Percentiles rank a stretch among this genome's conserved stretches.
Conservation (phyloP, 2,113 vertebrate genomes). For the Neotragus pygmaeus region DNA sequence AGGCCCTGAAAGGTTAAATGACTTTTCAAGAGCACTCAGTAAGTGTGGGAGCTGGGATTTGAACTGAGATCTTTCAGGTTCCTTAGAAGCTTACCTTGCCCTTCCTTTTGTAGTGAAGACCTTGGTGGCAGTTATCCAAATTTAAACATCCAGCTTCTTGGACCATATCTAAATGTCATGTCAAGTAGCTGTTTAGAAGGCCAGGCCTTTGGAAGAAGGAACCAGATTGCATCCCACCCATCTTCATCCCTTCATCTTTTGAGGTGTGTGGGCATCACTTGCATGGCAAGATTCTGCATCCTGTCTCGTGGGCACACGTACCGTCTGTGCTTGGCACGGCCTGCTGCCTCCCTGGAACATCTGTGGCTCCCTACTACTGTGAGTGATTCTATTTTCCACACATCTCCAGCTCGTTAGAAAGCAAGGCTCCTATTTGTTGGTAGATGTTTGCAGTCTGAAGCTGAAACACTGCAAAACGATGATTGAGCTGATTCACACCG, state of each 20-base stretch:
- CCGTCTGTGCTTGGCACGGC: constrained; percentile 49
- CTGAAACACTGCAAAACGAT: constrained; percentile 62
- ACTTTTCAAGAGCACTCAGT: background rate
- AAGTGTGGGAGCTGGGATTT: background rate
- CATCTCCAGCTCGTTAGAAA: constrained; percentile 66
- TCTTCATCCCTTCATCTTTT: background rate
- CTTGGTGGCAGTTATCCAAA: background rate
- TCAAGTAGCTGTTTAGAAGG: background rate
- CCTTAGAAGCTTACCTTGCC: background rate
- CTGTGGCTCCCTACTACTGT: constrained; percentile 59
- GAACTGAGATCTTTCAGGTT: background rate
- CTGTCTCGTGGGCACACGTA: background rate
- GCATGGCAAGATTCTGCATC: background rate
- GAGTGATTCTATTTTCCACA: constrained; percentile 71
- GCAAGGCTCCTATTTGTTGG: constrained; percentile 70
- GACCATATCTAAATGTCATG: background rate
- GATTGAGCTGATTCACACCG: constrained; percentile 60
- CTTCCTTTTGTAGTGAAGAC: background rate
- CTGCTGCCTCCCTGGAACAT: constrained; percentile 54
- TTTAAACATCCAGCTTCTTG: background rate
- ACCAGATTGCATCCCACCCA: background rate
- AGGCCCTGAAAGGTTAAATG: background rate
- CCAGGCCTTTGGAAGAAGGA: background rate
- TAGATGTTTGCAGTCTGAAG: constrained; percentile 69
- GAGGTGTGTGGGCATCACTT: background rate